Base-by-base conservation (phyloP, 92 coral and sea anemone genomes). In the Palythoa caribaeorum region DNA sequence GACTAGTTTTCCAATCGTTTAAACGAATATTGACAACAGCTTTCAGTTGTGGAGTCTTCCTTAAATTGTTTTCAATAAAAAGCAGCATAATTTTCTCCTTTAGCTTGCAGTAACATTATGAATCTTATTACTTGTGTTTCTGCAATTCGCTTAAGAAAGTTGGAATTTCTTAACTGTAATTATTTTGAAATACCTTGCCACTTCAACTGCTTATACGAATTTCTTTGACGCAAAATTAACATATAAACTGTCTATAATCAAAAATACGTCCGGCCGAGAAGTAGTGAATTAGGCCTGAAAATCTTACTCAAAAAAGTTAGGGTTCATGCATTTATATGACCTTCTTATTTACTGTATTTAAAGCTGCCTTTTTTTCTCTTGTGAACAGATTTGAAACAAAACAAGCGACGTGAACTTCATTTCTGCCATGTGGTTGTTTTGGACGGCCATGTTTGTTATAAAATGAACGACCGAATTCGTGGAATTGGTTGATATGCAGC, bases 401-500 rank as follows among this genome's bases (percentile, higher is more conserved):
- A 15, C 74, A 38, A 47, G 60, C 12, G 74, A 16, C 7, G 86
- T 19, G 63, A 71, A 15, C 52, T 35, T 81, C 40, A 20, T 44
- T 20, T 40, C 37, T 44, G 73, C 40, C 86, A 66, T 81, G 86
- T 66, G 71, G 65, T 69, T 68, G 40, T 44, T 66, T 47, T 66
- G 74, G 60, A 47, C 47, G 17, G 86, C 73, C 76, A 81, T 81
- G 76, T 47, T 81, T 81, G 75, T 36, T 38, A 36, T 54, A 81
- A 51, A 51, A 81, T 81, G 86, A 81, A 81, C 75, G 86, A 81
- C 38, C 75, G 28, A 48, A 81, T 71, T 9, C 38, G 86, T 44
- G 86, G 86, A 68, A 68, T 81, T 16, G 86, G 86, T 28, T 81
- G 76, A 81, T 1, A 81, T 57, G 19, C 71, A 17, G 16, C 38